Conservation (phyloP, 92 coral and sea anemone species). For the Porites cylindrica region DNA sequence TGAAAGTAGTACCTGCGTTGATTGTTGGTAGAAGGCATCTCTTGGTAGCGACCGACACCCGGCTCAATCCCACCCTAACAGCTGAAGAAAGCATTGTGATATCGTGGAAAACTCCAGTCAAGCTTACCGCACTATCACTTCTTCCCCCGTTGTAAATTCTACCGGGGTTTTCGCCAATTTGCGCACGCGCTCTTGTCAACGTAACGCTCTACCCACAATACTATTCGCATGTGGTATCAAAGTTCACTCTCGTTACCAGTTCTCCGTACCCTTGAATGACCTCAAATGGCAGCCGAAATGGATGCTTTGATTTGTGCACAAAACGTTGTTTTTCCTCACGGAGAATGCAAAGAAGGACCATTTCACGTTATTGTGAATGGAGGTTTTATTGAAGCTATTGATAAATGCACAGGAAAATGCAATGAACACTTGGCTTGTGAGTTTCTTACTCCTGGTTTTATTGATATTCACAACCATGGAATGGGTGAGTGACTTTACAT, state of each 20-base stretch:
- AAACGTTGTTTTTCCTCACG: constrained; percentile 62
- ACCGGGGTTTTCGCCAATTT: constrained; percentile 40
- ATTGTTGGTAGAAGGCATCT: constrained; percentile 66
- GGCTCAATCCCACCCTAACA: constrained; percentile 76
- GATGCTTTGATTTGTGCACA: constrained; percentile 49
- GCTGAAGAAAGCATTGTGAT: constrained; percentile 83
- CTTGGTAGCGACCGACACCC: constrained; percentile 61
- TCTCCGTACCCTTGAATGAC: constrained; percentile 30
- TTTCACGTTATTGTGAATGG: constrained; percentile 41
- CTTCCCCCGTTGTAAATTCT: neutral
- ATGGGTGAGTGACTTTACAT: constrained; percentile 39
- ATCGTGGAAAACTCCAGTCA: constrained; percentile 19
- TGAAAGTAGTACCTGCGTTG: constrained; percentile 56
- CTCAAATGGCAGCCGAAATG: constrained; percentile 8
- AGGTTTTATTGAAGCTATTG: constrained; percentile 47
- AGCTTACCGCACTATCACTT: neutral
- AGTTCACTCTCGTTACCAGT: constrained; percentile 51
- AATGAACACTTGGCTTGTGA: constrained; percentile 39
- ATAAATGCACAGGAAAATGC: constrained; percentile 28
- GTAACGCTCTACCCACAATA: constrained; percentile 71
- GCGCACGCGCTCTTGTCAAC: constrained; percentile 94
- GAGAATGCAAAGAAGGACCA: constrained; percentile 47
- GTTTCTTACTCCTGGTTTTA: constrained; percentile 66
- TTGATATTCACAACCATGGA: constrained; percentile 72
- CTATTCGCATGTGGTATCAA: constrained; percentile 55